These are phyloP conservation scores for Rhagophthalmus giganteus DNA, from an alignment of 2,888 invertebrate genomes.

Conservation along the genomic window DNA sequence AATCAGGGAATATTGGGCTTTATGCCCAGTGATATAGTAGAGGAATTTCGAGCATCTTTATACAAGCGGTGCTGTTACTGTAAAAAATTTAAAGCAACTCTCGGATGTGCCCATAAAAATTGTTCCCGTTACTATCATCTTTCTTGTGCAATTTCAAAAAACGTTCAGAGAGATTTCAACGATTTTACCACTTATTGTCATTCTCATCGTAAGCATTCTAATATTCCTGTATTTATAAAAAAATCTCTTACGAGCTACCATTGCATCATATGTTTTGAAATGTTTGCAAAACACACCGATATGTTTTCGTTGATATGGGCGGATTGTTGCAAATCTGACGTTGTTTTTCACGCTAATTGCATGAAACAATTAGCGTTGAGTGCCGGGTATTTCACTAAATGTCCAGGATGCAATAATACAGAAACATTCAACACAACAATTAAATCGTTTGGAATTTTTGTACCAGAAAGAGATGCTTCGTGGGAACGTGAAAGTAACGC, in stretches of 20 bases:
- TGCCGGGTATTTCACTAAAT: slow-evolving; percentile 29
- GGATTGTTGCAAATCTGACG: slow-evolving; percentile 16
- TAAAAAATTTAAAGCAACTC: slow-evolving; percentile 65
- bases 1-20: slow-evolving; percentile 76
- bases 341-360: slow-evolving; percentile 17
- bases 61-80: slow-evolving; percentile 66
- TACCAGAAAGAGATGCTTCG: slow-evolving; percentile 24
- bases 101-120: slow-evolving; percentile 67
- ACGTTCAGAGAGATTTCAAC: slow-evolving; percentile 4
- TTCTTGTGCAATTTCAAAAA: slow-evolving; percentile 68
- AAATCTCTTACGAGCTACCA: slow-evolving; percentile 3
- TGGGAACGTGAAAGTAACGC: slow-evolving; percentile 22
- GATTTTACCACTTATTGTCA: slow-evolving; percentile 12
- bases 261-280: slow-evolving; percentile 23
- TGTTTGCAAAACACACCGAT: slow-evolving; percentile 4
- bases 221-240: slow-evolving; percentile 15
- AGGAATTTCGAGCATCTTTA: slow-evolving; percentile 66
- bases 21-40: slow-evolving; percentile 66
- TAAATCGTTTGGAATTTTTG: slow-evolving; percentile 20
- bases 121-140: slow-evolving; percentile 76
- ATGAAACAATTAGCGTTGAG: slow-evolving; percentile 15
- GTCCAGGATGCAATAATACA: slow-evolving; percentile 22
- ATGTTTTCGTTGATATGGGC: slow-evolving; percentile 12
- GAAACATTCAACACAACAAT: slow-evolving; percentile 10
- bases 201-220: slow-evolving; percentile 9